A percentile compares a stretch with the other conserved stretches of the same genome.
Conservation (phyloP, 2,888 invertebrate genomes). For the Aphodius sticticus region DNA sequence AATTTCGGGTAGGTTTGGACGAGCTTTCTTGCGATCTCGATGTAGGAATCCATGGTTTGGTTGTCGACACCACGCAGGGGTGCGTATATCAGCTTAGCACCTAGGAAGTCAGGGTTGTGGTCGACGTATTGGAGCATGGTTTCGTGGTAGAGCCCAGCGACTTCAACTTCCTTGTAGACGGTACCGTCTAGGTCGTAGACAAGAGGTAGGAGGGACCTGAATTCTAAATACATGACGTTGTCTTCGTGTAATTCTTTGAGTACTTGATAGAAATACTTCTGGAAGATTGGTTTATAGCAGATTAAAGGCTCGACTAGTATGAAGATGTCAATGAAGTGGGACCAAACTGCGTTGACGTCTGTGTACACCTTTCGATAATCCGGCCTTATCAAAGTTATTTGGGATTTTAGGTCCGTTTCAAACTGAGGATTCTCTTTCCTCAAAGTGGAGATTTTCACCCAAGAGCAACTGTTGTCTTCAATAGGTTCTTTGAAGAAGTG, state of each 20-base stretch:
- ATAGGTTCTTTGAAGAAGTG: constrained; percentile 50
- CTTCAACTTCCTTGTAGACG: constrained; percentile 63
- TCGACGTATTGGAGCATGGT: constrained; percentile 65
- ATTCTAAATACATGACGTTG: constrained; percentile 75
- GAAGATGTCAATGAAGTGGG: constrained; percentile 61
- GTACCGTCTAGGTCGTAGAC: constrained; percentile 74
- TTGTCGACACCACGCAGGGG: constrained; percentile 63
- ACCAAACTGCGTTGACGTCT: constrained; percentile 56
- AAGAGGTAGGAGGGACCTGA: constrained; percentile 69
- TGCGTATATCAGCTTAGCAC: constrained; percentile 75
- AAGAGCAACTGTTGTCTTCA: constrained; percentile 48
- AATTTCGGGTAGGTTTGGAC: constrained; percentile 67
- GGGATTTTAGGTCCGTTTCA: constrained; percentile 44
- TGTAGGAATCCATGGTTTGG: constrained; percentile 58
- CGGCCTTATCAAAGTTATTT: constrained; percentile 44
- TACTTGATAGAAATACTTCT: constrained; percentile 71
- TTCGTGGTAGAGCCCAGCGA: constrained; percentile 67
- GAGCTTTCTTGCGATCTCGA: constrained; percentile 47
- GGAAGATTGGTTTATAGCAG: constrained; percentile 70
- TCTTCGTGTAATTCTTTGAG: constrained; percentile 70
- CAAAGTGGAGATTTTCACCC: constrained; percentile 61
- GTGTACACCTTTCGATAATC: constrained; percentile 49
- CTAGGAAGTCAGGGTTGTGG: constrained; percentile 71
- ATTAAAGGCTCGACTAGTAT: constrained; percentile 63
- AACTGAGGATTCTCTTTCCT: constrained; percentile 47